Base-by-base conservation (phyloP, 2,113 vertebrate genomes). In the Gavialis gangeticus region DNA sequence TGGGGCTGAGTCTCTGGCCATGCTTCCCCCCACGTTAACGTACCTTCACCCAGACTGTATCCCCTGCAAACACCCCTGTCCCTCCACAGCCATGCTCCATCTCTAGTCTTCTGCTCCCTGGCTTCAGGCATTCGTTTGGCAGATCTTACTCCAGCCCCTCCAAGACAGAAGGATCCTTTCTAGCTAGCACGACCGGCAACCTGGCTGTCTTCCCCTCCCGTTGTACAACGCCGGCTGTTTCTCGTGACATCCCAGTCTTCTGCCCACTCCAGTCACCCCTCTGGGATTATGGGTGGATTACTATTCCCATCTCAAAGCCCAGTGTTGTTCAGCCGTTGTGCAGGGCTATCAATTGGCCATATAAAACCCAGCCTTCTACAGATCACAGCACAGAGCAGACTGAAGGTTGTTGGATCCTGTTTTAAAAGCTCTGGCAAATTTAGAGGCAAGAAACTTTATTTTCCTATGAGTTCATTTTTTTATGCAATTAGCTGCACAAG, bases 181-280 rank as follows among this genome's bases (percentile, higher is more conserved):
- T 97, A 96, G 46, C 46, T 94, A 95, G 81, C 90, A 96, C 95
- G 94, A 83, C 94, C 96, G 93, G 93, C 93, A 93, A 94, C 95
- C 97, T 96, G 95, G 91, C 94, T 95, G 78, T 66, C 82, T 94
- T 96, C 93, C 92, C 90, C 59, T 95, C 93, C 83, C 92, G 85
- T 92, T 21, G 0, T 92, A 84, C 84, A 59, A 58, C 91, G 91
- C 91, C 96, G 96, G 97, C 95, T 91, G 84, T 80, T 81, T 86
- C 56, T 69, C 82, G 60, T 79, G 92, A 9, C 1, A 0, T 81
- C 91, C 92, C 92, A 95, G 85, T 46, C 58, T 91, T 64, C 25
- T 73, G 67, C 24, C 19, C 13, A 21, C 79, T 88, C 89, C 66
- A 19, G 30, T 92, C 94, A 88, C 90, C 79, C 92, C 92, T 91